phyloP scores from a whole-genome alignment of 2,113 vertebrate species.

The Aramus guarauna region DNA sequence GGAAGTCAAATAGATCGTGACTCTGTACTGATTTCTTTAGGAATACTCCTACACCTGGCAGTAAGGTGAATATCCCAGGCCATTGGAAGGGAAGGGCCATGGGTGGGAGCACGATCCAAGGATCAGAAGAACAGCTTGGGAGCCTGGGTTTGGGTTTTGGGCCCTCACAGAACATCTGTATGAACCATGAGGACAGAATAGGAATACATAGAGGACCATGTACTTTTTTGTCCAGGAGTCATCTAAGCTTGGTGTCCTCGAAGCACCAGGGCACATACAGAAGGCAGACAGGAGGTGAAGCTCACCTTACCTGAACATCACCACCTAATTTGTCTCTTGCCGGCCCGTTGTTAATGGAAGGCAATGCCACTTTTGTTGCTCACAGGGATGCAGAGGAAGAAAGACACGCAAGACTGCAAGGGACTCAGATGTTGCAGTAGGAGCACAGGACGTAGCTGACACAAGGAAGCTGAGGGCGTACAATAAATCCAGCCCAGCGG shows the following conservation, averaged over 20 bases:
- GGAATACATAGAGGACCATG: fast-evolving
- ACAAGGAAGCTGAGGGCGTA: background rate
- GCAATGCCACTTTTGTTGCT: background rate
- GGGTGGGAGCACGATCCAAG: background rate
- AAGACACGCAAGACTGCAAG: background rate
- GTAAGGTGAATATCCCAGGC: background rate
- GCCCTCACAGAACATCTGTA: background rate
- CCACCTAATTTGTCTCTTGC: background rate
- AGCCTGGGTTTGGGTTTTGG: background rate
- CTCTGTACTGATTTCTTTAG: background rate
- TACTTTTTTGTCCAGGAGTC: background rate
- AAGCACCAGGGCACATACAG: background rate
- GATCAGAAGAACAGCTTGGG: background rate
- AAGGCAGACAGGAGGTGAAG: background rate
- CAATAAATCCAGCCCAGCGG: fast-evolving
- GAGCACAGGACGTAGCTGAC: background rate
- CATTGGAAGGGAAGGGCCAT: background rate
- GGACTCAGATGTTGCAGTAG: background rate
- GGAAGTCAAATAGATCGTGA: background rate
- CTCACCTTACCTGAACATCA: background rate
- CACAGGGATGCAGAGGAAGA: background rate
- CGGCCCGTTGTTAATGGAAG: background rate
- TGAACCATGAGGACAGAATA: background rate
- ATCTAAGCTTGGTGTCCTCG: background rate
- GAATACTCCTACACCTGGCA: background rate